Evolutionary conservation across 2,888 invertebrate genomes (phyloP).

Genomic region (Cephus nigrinus): DNA sequence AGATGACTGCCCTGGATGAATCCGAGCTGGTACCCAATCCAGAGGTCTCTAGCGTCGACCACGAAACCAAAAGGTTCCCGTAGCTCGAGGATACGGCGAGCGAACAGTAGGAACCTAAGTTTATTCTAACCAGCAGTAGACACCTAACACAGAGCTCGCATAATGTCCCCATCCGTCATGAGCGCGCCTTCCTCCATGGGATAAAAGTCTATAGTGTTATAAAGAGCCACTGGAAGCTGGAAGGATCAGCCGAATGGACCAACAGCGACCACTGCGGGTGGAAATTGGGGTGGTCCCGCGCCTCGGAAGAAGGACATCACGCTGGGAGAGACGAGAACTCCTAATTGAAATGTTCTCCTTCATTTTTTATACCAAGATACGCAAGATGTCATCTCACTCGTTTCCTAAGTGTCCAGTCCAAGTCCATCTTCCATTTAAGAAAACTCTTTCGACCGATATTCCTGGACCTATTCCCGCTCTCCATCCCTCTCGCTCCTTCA

Average conservation of each 20-base stretch:
- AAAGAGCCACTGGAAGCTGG: neutral
- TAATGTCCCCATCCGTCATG: slow-evolving; percentile 57
- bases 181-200: slow-evolving; percentile 32
- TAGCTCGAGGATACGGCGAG: neutral
- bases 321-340: slow-evolving; percentile 58
- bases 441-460: neutral
- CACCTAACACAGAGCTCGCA: slow-evolving; percentile 47
- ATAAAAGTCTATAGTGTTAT: slow-evolving; percentile 4
- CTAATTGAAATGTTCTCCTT: slow-evolving; percentile 61
- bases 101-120: slow-evolving; percentile 26
- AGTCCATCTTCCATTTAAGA: neutral
- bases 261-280: slow-evolving; percentile 16
- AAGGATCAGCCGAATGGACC: slow-evolving; percentile 13
- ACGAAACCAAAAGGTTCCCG: neutral
- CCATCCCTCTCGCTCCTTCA: neutral
- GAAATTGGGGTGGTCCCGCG: slow-evolving; percentile 48
- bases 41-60: neutral
- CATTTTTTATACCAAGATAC: slow-evolving; percentile 54
- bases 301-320: slow-evolving; percentile 40
- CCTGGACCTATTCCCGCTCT: neutral
- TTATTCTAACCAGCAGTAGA: slow-evolving; percentile 43
- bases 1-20: neutral
- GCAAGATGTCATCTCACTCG: slow-evolving; percentile 48
- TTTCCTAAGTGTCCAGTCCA: neutral
- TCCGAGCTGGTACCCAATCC: neutral